Evolutionary conservation across 2,888 invertebrate genomes (phyloP), one percentile per base, ranked within the genome.

Genomic region (Sesia bembeciformis): DNA sequence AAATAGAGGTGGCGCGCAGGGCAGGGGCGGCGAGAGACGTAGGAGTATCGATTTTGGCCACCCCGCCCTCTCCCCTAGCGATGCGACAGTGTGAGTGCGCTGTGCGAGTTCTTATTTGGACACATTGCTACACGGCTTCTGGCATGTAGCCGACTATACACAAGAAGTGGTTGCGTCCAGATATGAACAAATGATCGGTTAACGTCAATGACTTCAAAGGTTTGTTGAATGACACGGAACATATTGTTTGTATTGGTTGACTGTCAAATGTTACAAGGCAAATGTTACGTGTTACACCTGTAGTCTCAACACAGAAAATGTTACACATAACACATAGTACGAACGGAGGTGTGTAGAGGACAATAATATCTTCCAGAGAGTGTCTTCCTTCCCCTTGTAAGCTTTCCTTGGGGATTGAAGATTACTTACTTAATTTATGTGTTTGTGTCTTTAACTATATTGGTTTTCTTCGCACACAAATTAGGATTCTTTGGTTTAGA

Each of bases 21-120:
- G 75, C 69, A 74, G 66, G 63, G 75, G 66, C 66, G 77, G 78
- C 68, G 68, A 76, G 84, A 84, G 84, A 80, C 84, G 86, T 78
- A 79, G 81, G 74, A 84, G 77, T 89, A 89, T 89, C 89, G 89
- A 89, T 89, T 88, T 89, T 87, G 75, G 81, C 72, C 79, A 78
- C 82, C 79, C 84, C 85, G 78, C 85, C 78, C 86, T 82, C 83
- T 70, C 83, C 84, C 85, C 83, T 67, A 76, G 62, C 73, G 72
- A 67, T 82, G 86, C 84, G 86, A 77, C 84, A 75, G 87, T 87
- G 84, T 87, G 87, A 79, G 88, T 87, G 84, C 80, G 80, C 76
- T 66, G 69, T 75, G 70, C 76, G 74, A 78, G 77, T 81, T 71
- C 75, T 78, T 70, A 68, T 71, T 70, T 70, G 61, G 77, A 81